Percentiles rank a stretch among this genome's conserved stretches.
phyloP scores from a whole-genome alignment of 53 echinoderm and acorn worm species.

The Stichopus horrens region DNA sequence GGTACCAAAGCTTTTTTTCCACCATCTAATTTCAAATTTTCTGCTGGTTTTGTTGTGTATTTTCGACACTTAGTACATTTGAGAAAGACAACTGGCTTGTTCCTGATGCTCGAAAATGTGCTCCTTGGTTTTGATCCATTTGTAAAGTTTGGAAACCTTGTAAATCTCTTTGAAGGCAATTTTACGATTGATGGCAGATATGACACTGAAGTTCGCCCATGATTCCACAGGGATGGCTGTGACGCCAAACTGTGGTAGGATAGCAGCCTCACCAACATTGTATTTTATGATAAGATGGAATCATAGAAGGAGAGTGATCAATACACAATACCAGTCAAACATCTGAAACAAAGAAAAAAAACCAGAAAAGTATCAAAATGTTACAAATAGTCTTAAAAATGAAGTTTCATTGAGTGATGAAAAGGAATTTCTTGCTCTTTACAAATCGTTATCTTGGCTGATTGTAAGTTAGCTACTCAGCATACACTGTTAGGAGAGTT shows the following conservation, averaged over 20 bases:
- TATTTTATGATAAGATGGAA: not conserved
- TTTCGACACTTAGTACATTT: slow-evolving; percentile 33
- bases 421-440: no score
- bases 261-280: not conserved
- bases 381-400: no score
- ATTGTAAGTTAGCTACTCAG: no score
- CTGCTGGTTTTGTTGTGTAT: slow-evolving; percentile 16
- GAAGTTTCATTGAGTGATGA: no score
- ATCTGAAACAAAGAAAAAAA: not conserved
- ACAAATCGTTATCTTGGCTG: no score
- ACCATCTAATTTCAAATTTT: not conserved
- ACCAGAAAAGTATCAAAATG: no score
- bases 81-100: slow-evolving; percentile 24
- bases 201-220: not conserved
- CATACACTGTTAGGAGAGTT: no score
- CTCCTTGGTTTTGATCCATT: not conserved
- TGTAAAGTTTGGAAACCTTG: not conserved
- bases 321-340: not conserved
- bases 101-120: not conserved
- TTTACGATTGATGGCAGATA: not conserved
- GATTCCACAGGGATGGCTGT: not conserved
- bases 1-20: slow-evolving; percentile 13
- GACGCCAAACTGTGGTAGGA: not conserved
- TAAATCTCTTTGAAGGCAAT: slow-evolving; percentile 1
- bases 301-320: not conserved